Conservation (phyloP, 1,140 invertebrate species). For the Caenorhabditis tropicalis region DNA sequence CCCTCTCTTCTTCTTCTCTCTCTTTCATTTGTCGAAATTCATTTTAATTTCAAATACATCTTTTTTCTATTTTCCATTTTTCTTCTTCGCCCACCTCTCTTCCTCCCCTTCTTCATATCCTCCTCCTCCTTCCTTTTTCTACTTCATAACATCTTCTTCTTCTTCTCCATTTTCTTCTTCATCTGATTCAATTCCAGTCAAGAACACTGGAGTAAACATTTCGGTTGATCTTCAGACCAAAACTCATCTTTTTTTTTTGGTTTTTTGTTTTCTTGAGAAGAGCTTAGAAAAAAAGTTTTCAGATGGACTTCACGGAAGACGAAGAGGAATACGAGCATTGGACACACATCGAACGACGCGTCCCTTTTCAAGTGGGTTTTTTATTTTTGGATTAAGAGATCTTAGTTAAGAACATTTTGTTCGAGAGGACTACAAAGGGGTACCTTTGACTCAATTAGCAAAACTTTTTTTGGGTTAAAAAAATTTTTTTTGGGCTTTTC, state of each 20-base stretch:
- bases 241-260: background rate
- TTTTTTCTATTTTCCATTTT: background rate
- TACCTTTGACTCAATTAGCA: no score
- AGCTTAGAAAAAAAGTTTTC: background rate
- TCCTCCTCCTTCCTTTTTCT: background rate
- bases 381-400: background rate
- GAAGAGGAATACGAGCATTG: background rate
- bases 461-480: no score
- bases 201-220: slow-evolving; percentile 5
- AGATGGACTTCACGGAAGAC: slow-evolving; percentile 15
- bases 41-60: background rate
- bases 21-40: background rate
- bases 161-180: background rate
- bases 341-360: slow-evolving; percentile 17
- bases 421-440: no score
- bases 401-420: background rate
- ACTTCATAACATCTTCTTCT: background rate
- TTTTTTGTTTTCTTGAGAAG: background rate
- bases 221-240: background rate
- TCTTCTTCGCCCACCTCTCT: background rate
- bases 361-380: slow-evolving; percentile 1
- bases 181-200: background rate
- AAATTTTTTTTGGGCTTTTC: no score
- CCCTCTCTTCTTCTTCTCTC: background rate
- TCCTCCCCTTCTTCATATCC: background rate